Conservation (phyloP, 2,888 invertebrate genomes). For the Drosophila buzzatii region DNA sequence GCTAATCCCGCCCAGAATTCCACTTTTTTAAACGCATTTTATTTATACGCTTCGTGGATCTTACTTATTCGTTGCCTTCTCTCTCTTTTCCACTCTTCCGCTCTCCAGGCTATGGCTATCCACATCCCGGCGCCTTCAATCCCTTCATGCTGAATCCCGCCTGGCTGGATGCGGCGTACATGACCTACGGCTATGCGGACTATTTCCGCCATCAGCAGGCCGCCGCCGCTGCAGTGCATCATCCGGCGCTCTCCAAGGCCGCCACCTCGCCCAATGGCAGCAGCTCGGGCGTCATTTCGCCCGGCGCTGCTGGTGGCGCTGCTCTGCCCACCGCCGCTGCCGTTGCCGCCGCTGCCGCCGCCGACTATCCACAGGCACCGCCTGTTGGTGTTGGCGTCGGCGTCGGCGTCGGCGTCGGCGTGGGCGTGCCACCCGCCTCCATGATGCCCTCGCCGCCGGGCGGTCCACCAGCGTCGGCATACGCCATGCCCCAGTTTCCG, state of each 20-base stretch:
- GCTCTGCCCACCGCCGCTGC: slow-evolving; percentile 57
- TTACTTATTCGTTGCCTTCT: slow-evolving; percentile 20
- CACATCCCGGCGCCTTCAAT: slow-evolving; percentile 91
- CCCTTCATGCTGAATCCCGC: slow-evolving; percentile 93
- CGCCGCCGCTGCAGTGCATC: slow-evolving; percentile 85
- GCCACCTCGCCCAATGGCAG: slow-evolving; percentile 85
- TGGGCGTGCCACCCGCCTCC: slow-evolving; percentile 54
- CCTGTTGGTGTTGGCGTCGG: slow-evolving; percentile 46
- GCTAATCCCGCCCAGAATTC: background rate
- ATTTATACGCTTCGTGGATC: background rate
- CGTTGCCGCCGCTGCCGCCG: slow-evolving; percentile 41
- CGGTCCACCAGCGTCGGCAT: slow-evolving; percentile 66
- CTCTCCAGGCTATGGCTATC: slow-evolving; percentile 91
- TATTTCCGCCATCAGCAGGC: slow-evolving; percentile 88
- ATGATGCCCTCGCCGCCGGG: slow-evolving; percentile 87
- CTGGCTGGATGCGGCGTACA: slow-evolving; percentile 94
- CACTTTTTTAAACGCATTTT: background rate
- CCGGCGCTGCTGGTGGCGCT: slow-evolving; percentile 47
- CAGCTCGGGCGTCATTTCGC: slow-evolving; percentile 39
- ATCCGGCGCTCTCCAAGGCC: slow-evolving; percentile 88
- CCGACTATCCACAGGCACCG: slow-evolving; percentile 56
- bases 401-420: slow-evolving; percentile 38
- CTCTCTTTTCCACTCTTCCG: slow-evolving; percentile 10
- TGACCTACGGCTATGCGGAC: slow-evolving; percentile 91
- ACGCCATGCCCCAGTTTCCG: slow-evolving; percentile 87